Evolutionary conservation across 30 jellyfish, hydroid and myxozoan species (phyloP), one percentile per base, ranked within the genome.

Genomic region (Mastigias papua): DNA sequence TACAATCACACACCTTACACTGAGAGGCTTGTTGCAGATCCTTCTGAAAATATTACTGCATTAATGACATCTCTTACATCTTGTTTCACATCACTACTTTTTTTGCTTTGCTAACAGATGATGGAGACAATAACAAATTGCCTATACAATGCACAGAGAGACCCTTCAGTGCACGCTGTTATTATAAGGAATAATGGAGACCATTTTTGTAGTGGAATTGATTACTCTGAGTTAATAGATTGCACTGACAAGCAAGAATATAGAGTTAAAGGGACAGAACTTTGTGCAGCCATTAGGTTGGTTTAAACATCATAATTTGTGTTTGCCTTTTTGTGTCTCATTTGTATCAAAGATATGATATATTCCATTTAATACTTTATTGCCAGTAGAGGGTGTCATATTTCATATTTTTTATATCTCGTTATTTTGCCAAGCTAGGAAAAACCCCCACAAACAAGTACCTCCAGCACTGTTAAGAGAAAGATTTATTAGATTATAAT

Each of bases 121-220:
- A 62, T 93, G 91, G 94, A 84, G 48, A 23, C 93, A 6, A 62
- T 93, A 25, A 46, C 86, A 21, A 77, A 81, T 27, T 89, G 94
- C 68, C 63, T 93, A 65, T 21, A 51, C 17, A 79, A 67, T 22
- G 97, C 99, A 17, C 72, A 90, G 58, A 73, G 72, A 31, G 93
- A 89, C 72, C 66, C 77, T 20, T 85, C 76, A 6, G 66, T 90
- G 22, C 67, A 73, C 23, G 97, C 97, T 7, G 95, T 94, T 63
- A 76, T 94, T 1, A 80, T 94, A 1, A 27, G 86, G 27, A 94
- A 85, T 51, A 88, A 79, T 64, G 97, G 99, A 10, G 97, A 90
- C 68, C 91, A 76, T 78, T 94, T 94, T 70, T 94, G 99, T 65
- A 89, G 96, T 86, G 99, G 99, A 1, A 73, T 94, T 79, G 97